Evolutionary conservation across 1,140 invertebrate species (phyloP).

Genomic region (Littorina saxatilis): DNA sequence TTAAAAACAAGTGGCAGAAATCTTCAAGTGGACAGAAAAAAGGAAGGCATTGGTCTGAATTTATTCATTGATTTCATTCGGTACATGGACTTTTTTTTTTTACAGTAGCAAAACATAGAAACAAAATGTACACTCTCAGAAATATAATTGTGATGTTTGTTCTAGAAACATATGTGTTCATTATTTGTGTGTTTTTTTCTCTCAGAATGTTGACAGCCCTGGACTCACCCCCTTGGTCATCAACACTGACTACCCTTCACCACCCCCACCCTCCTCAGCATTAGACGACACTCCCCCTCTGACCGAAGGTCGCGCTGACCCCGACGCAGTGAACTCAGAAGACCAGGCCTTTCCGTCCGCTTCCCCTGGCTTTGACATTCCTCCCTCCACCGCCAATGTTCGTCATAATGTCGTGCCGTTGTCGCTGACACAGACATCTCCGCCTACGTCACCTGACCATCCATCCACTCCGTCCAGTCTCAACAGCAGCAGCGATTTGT

Average conservation of each 20-base stretch:
- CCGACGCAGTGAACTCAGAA: not conserved
- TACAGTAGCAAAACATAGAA: no score
- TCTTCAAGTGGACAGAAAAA: no score
- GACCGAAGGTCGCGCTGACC: not conserved
- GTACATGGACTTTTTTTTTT: no score
- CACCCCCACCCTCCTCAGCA: not conserved
- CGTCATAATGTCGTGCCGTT: no score
- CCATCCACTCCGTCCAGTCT: constrained; percentile 20
- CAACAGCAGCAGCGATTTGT: not conserved
- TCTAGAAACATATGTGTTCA: no score
- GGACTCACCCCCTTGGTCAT: constrained; percentile 5
- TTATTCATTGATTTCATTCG: no score
- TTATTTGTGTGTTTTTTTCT: no score
- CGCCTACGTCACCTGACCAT: not conserved
- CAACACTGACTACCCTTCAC: constrained; percentile 1
- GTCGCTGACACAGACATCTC: not conserved
- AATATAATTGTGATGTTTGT: no score
- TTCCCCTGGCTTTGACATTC: constrained; percentile 10
- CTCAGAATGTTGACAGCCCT: not conserved
- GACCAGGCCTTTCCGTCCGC: not conserved
- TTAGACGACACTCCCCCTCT: not conserved
- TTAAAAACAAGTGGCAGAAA: no score
- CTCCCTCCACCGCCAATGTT: not conserved
- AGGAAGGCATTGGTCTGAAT: no score
- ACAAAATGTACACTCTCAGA: no score